Evolutionary conservation across 2,797 vertebrate species (phyloP).

Genomic region (Acomys russatus): DNA sequence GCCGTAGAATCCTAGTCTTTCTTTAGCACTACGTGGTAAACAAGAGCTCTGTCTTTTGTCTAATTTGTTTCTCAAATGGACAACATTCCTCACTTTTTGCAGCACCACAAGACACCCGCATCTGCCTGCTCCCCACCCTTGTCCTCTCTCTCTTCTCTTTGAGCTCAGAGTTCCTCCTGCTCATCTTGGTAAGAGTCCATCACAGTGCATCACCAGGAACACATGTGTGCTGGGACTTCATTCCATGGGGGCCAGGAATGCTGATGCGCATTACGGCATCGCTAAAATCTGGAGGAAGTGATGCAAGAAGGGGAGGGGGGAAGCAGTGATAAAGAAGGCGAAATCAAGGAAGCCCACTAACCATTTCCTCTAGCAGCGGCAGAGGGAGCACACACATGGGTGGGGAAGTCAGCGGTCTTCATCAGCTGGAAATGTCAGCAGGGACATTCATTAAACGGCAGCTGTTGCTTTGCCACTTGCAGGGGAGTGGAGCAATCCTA

Average conservation of each 20-base stretch:
- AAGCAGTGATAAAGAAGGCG: conserved; percentile 45
- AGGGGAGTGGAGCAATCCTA: conserved; percentile 81
- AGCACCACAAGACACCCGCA: conserved; percentile 65
- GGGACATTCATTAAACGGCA: conserved; percentile 86
- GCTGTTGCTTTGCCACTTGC: conserved; percentile 87
- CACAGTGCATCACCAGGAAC: conserved; percentile 74
- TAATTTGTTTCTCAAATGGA: conserved; percentile 42
- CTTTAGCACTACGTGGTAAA: conserved; percentile 5
- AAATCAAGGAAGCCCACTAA: conserved; percentile 58
- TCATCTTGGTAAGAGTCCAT: conserved; percentile 75
- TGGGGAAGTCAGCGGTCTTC: conserved; percentile 81
- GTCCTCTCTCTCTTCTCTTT: conserved; percentile 20
- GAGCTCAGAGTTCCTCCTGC: conserved; percentile 67
- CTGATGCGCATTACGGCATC: conserved; percentile 65
- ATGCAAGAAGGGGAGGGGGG: conserved; percentile 65
- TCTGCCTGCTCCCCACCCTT: conserved; percentile 16
- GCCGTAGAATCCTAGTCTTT: background rate
- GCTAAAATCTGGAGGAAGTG: conserved; percentile 66
- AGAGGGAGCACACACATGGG: conserved; percentile 69
- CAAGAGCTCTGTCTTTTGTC: conserved; percentile 33
- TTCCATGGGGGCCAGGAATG: conserved; percentile 72
- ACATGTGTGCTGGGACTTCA: conserved; percentile 67
- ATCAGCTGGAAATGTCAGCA: conserved; percentile 92
- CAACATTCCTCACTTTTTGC: conserved; percentile 69
- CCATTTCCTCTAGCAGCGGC: background rate